phyloP scores from a whole-genome alignment of 2,888 invertebrate genomes.

The Papilio protenor region DNA sequence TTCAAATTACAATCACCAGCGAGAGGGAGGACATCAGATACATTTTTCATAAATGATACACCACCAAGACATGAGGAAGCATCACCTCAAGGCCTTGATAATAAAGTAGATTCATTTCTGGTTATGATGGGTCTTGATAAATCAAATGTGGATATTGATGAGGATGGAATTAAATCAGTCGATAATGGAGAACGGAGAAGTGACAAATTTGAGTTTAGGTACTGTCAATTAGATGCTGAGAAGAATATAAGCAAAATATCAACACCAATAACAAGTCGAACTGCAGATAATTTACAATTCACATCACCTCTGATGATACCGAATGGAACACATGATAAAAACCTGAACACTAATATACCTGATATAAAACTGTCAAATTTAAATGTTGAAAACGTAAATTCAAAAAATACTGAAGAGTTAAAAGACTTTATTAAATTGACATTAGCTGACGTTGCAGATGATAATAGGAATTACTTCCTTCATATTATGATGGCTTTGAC shows the following conservation, averaged over 20 bases:
- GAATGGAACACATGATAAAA: conserved; percentile 63
- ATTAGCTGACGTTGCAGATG: conserved; percentile 72
- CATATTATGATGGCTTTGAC: conserved; percentile 80
- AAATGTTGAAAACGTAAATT: conserved; percentile 54
- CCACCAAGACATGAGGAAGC: conserved; percentile 63
- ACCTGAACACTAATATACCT: conserved; percentile 56
- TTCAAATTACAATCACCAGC: conserved; percentile 62
- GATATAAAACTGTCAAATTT: conserved; percentile 55
- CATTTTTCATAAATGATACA: conserved; percentile 73
- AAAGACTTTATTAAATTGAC: conserved; percentile 75
- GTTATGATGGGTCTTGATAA: conserved; percentile 76
- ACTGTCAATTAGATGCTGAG: conserved; percentile 64
- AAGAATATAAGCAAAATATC: conserved; percentile 74
- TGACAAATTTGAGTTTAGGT: conserved; percentile 62
- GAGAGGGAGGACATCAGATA: conserved; percentile 67
- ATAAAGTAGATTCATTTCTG: conserved; percentile 75
- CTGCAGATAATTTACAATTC: conserved; percentile 63
- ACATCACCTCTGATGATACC: conserved; percentile 63
- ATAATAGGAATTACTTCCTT: conserved; percentile 75
- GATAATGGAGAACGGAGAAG: conserved; percentile 63
- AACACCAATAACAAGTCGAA: conserved; percentile 68
- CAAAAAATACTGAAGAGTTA: conserved; percentile 66
- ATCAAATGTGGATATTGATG: conserved; percentile 66
- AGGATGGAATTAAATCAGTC: conserved; percentile 62
- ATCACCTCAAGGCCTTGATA: conserved; percentile 58